Conservation (phyloP, 2,888 invertebrate genomes). For the Acanthosepion esculentum region DNA sequence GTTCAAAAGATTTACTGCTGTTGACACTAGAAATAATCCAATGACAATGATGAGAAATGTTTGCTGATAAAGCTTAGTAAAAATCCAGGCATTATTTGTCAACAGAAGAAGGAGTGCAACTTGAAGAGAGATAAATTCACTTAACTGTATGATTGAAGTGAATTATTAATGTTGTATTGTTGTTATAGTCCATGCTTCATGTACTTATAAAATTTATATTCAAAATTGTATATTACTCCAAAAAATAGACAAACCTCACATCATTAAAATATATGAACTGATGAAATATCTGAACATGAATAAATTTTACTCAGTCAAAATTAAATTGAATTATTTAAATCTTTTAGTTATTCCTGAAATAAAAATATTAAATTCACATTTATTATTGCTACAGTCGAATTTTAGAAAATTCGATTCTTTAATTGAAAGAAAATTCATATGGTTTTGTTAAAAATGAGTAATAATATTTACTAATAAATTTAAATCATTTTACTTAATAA, state of each 20-base stretch:
- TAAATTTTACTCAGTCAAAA: too few species aligned
- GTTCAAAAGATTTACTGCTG: background rate
- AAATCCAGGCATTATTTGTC: background rate
- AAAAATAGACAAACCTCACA: background rate
- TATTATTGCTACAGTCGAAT: too few species aligned
- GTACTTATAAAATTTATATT: background rate
- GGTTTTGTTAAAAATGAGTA: too few species aligned
- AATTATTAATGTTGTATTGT: background rate
- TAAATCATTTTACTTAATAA: too few species aligned
- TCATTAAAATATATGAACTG: too few species aligned
- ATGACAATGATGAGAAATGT: background rate
- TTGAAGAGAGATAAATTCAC: background rate
- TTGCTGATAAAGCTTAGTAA: background rate
- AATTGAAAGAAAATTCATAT: too few species aligned
- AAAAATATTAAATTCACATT: too few species aligned
- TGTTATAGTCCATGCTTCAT: slow-evolving; percentile 17
- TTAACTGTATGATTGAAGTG: background rate
- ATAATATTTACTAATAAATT: too few species aligned
- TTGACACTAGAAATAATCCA: background rate
- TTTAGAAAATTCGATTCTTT: too few species aligned
- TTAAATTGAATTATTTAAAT: too few species aligned
- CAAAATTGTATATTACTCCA: background rate
- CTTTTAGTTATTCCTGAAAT: too few species aligned
- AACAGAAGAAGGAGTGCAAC: background rate
- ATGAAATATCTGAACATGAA: too few species aligned